Evolutionary conservation across 92 coral and sea anemone species (phyloP), one percentile per base, ranked within the genome.

Genomic region (Porites lobata): DNA sequence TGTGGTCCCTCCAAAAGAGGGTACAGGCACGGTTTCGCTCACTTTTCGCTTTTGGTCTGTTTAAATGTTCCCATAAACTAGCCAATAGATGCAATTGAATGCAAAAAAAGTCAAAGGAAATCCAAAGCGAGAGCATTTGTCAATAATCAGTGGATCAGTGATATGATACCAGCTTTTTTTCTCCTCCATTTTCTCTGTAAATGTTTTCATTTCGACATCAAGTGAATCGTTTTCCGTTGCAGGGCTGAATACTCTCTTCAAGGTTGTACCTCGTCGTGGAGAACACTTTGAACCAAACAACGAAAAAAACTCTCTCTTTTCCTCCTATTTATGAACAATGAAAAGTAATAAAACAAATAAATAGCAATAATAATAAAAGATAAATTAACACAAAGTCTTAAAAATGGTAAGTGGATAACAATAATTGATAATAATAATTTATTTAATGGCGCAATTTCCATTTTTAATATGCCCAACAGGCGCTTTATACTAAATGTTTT

Each of bases 31-130:
- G 59, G 13, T 14, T 14, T 14, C 59, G 11, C 59, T 14, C 59
- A 47, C 17, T 4, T 1, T 14, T 9, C 26, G 1, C 20, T 26
- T 56, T 24, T n/a, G 0, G 29, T n/a, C 12, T 12, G 15, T 50
- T 17, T 6, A 17, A 10, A 4, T 8, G 20, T 24, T 79, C 7
- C 90, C 94, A 77, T 92, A 93, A 22, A 89, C 91, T 65, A 92
- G 92, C 99, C 99, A 96, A 68, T 96, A 96, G 73, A 94, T 84
- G 24, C 92, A 89, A 62, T 96, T 96, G 63, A 96, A 96, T 21
- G 89, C 95, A 47, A 96, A 73, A 85, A 96, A 96, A 26, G 96
- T 82, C 68, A 96, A 62, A 12, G 98, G 98, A 50, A 95, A 96
- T 14, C 96, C 95, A 54, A 95, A 75, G 17, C 99, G 95, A 72